Conservation (phyloP, 2,888 invertebrate species). For the Calephelis perditalis region DNA sequence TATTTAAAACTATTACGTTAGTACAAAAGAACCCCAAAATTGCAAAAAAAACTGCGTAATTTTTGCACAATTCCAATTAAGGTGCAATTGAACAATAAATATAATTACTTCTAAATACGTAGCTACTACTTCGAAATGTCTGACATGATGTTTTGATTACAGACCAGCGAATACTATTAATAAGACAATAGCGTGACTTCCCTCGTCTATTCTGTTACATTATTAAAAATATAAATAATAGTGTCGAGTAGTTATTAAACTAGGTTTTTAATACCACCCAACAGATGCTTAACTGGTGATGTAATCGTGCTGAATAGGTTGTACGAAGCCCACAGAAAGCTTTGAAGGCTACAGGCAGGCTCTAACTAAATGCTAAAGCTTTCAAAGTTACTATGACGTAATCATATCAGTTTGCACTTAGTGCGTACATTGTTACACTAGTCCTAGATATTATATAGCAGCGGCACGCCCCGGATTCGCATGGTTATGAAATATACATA, state of each 20-base stretch:
- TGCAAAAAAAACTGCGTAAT: background rate
- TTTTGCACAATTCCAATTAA: slow-evolving; percentile 2
- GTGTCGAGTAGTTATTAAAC: slow-evolving; percentile 6
- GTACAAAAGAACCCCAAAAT: no score
- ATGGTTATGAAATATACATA: no score
- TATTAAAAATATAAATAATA: slow-evolving; percentile 25
- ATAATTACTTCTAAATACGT: slow-evolving; percentile 8
- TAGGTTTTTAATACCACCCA: slow-evolving; percentile 3
- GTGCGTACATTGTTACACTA: no score
- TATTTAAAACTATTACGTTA: no score
- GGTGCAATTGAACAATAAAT: background rate
- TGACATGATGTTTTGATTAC: slow-evolving; percentile 22
- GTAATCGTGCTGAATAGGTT: slow-evolving; percentile 26
- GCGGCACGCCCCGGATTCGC: no score
- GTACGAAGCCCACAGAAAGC: slow-evolving; percentile 22
- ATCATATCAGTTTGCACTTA: background rate
- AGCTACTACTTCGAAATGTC: background rate
- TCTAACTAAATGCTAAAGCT: slow-evolving; percentile 26
- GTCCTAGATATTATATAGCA: no score
- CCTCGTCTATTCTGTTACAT: slow-evolving; percentile 32
- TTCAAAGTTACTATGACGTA: slow-evolving; percentile 4
- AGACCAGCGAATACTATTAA: slow-evolving; percentile 24
- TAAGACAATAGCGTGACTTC: slow-evolving; percentile 34
- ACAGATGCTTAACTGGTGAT: slow-evolving; percentile 32
- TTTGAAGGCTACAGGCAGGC: slow-evolving; percentile 33